A percentile compares a stretch with the other conserved stretches of the same genome.
These are phyloP conservation scores for Teleopsis dalmanni DNA, from an alignment of 1,140 invertebrate species.

Conservation along the genomic window DNA sequence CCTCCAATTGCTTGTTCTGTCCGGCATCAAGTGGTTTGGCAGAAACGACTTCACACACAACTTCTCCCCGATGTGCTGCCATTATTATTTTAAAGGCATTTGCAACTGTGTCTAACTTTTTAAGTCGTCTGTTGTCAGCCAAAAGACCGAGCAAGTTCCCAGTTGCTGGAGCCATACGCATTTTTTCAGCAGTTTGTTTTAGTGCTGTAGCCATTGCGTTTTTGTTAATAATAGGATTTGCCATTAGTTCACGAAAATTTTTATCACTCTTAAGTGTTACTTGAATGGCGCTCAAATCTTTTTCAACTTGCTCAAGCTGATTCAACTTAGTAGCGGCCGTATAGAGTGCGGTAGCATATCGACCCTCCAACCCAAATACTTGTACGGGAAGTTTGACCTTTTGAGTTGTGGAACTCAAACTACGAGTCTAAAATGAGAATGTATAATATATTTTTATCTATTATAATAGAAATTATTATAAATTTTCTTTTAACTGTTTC, in stretches of 20 bases:
- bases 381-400: slow-evolving; percentile 76
- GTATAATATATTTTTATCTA: too few relatives aligned
- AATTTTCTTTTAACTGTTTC: too few relatives aligned
- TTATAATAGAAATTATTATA: too few relatives aligned
- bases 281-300: slow-evolving; percentile 75
- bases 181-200: slow-evolving; percentile 52
- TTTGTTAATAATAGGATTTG: slow-evolving; percentile 81
- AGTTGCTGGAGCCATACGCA: slow-evolving; percentile 60
- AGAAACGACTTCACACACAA: slow-evolving; percentile 81
- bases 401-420: slow-evolving; percentile 44
- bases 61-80: slow-evolving; percentile 83
- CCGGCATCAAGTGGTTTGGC: slow-evolving; percentile 82
- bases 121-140: slow-evolving; percentile 89
- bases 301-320: slow-evolving; percentile 81
- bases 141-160: slow-evolving; percentile 75
- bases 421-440: slow-evolving; percentile 3
- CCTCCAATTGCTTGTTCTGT: slow-evolving; percentile 71
- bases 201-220: slow-evolving; percentile 66
- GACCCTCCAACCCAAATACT: slow-evolving; percentile 90
- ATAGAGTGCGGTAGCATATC: slow-evolving; percentile 92
- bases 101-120: slow-evolving; percentile 70
- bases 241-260: slow-evolving; percentile 73
- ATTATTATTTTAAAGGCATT: slow-evolving; percentile 83
- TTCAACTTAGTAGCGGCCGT: slow-evolving; percentile 91
- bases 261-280: slow-evolving; percentile 61